A percentile compares a stretch with the other conserved stretches of the same genome.
These are phyloP conservation scores for Elysia chlorotica DNA, from an alignment of 1,140 invertebrate genomes.

Conservation along the genomic window DNA sequence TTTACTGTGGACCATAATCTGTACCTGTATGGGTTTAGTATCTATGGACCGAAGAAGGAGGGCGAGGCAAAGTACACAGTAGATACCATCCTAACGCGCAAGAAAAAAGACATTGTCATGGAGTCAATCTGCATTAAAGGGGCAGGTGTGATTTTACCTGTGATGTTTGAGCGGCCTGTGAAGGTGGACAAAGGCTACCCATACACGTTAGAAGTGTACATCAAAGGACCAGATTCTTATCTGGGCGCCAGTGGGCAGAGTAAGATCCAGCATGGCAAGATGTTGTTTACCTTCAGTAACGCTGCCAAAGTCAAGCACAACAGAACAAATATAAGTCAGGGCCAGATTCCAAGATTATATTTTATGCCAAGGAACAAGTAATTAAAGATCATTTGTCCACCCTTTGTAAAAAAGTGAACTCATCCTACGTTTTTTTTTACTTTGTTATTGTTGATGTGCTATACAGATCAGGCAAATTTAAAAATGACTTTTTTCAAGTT, in stretches of 20 bases:
- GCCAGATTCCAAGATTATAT: slow-evolving; percentile 30
- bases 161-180: slow-evolving; percentile 24
- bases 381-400: neutral
- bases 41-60: slow-evolving; percentile 26
- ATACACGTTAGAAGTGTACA: slow-evolving; percentile 28
- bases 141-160: slow-evolving; percentile 27
- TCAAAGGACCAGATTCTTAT: slow-evolving; percentile 22
- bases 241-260: slow-evolving; percentile 19
- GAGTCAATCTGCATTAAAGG: slow-evolving; percentile 27
- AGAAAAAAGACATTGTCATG: slow-evolving; percentile 29
- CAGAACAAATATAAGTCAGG: slow-evolving; percentile 7
- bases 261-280: neutral
- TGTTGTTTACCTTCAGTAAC: slow-evolving; percentile 23
- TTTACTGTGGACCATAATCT: slow-evolving; percentile 21
- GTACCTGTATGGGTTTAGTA: slow-evolving; percentile 26
- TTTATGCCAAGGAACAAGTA: slow-evolving; percentile 25
- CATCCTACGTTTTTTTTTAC: no score
- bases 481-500: no score
- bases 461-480: no score
- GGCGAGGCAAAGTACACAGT: slow-evolving; percentile 22
- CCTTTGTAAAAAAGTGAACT: no score
- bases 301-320: slow-evolving; percentile 19
- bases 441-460: no score
- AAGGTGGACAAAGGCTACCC: slow-evolving; percentile 20
- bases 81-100: slow-evolving; percentile 19